Base-by-base conservation (phyloP, 2,888 invertebrate genomes). In the Xestobium rufovillosum region DNA sequence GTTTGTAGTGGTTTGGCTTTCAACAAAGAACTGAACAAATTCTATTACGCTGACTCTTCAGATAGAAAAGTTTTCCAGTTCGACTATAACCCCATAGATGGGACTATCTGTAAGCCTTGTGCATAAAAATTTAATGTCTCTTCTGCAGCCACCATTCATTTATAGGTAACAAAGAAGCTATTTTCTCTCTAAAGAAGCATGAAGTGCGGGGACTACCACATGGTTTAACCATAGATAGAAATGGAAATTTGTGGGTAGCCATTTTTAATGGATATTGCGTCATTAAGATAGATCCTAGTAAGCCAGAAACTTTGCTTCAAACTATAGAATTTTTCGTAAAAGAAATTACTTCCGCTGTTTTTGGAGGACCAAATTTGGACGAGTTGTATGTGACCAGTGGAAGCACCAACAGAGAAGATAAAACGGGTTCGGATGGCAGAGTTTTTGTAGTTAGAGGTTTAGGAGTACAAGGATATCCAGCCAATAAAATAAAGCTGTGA, bases 241-340 rank as follows among this genome's bases (percentile, higher is more conserved):
- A 84, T 44, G 85, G 80, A 4, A 80, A 81, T 57, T 67, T 87
- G 4, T 87, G 86, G 81, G 72, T 87, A 23, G 83, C 84, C 32
- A 78, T 79, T 56, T 86, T 79, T 55, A 73, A 75, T 44, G 83
- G 78, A 2, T 70, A 73, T n/a, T 71, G 75, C 55, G 69, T 81
- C 28, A 47, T 62, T n/a, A 56, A 75, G 56, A 65, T 78, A 14
- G 72, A 78, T 54, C 75, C 78, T 0, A 52, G 52, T 2, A 60
- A 65, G 39, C 49, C 23, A 68, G 78, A 29, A 40, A 68, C 71
- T 42, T 59, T 83, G 1, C 63, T 83, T 2, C 67, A 74, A 41
- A 69, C 69, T 42, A 64, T 86, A 4, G 60, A 69, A 8, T 66
- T 82, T 32, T 84, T 85, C 0, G 74, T 76, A 10, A 72, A 74